phyloP scores from a whole-genome alignment of 1,140 invertebrate genomes.

The Drosophila carrolli region DNA sequence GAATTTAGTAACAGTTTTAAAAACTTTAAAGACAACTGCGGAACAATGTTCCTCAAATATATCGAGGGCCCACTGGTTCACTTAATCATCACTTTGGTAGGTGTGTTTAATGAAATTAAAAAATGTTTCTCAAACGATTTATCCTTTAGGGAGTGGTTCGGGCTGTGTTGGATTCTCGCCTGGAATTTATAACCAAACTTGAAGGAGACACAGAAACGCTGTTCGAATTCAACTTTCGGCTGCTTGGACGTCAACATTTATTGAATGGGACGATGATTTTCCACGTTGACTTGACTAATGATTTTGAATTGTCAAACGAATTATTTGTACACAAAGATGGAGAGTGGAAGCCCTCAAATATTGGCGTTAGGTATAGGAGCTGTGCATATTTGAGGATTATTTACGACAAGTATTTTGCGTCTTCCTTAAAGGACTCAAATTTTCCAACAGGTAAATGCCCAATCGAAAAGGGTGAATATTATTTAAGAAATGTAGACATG shows the following conservation, averaged over 20 bases:
- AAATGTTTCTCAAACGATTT: neutral
- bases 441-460: slow-evolving; percentile 2
- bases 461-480: slow-evolving; percentile 10
- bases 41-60: neutral
- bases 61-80: neutral
- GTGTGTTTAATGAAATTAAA: too few species aligned
- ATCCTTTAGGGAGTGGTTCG: neutral
- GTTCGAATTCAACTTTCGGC: slow-evolving; percentile 1
- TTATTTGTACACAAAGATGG: neutral
- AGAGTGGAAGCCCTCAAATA: neutral
- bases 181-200: neutral
- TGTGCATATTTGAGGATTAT: neutral
- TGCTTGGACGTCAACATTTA: neutral
- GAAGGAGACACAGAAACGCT: slow-evolving; percentile 5
- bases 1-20: neutral
- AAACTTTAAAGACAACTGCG: neutral
- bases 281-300: neutral
- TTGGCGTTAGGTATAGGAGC: neutral
- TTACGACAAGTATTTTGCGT: neutral
- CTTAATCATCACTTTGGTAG: neutral
- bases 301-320: neutral
- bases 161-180: neutral
- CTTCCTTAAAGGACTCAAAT: neutral
- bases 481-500: neutral
- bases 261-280: neutral